phyloP scores from a whole-genome alignment of 1,140 invertebrate species.

The Pseudomyrmex dendroicus region DNA sequence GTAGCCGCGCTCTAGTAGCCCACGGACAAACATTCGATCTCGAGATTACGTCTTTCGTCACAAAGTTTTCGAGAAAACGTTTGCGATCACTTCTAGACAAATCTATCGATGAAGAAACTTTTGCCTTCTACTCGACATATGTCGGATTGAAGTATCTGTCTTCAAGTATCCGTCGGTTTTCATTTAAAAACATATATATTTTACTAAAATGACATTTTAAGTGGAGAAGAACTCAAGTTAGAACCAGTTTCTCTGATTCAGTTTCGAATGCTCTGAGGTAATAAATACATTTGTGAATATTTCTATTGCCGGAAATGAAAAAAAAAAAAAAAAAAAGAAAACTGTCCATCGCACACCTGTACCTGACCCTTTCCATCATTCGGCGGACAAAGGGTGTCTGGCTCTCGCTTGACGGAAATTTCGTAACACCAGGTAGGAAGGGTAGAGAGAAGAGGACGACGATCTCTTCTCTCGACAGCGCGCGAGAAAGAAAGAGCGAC shows the following conservation, averaged over 20 bases:
- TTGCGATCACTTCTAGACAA: conserved; percentile 32
- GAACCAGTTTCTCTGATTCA: background rate
- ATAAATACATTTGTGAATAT: conserved; percentile 17
- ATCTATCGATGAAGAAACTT: conserved; percentile 1
- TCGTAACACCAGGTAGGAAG: conserved; percentile 71
- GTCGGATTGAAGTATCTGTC: background rate
- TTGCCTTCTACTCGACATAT: background rate
- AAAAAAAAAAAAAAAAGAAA: background rate
- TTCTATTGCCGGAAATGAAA: conserved; percentile 16
- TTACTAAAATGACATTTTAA: background rate
- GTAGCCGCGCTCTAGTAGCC: conserved; percentile 49
- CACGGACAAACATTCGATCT: conserved; percentile 60
- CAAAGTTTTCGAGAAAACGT: conserved; percentile 43
- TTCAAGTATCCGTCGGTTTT: background rate
- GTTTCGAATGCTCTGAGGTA: conserved; percentile 7
- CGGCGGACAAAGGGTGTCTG: conserved; percentile 69
- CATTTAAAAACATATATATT: background rate
- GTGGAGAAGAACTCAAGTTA: background rate
- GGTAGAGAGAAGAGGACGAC: conserved; percentile 2
- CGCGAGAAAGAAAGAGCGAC: conserved; percentile 37
- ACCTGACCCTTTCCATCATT: conserved; percentile 40
- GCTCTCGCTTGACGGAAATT: conserved; percentile 71
- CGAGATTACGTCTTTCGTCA: conserved; percentile 54
- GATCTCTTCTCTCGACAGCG: background rate
- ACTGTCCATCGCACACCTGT: conserved; percentile 46